phyloP scores from a whole-genome alignment of 2,797 vertebrate species.

The Mastacembelus armatus region DNA sequence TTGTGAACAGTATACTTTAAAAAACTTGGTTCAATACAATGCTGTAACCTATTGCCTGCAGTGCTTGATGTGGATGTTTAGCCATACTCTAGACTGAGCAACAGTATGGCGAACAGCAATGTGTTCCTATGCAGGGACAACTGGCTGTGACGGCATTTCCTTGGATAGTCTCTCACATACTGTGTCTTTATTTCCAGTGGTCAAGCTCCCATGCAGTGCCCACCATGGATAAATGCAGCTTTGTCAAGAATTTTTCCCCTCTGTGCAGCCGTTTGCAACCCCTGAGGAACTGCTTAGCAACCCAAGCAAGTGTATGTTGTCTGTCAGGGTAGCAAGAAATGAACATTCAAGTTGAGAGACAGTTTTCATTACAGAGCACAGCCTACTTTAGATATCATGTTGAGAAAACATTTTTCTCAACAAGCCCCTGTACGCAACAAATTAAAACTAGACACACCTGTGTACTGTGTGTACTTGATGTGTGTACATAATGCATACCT shows the following conservation, averaged over 20 bases:
- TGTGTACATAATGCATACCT: constrained; percentile 67
- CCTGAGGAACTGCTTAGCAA: constrained; percentile 64
- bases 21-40: not conserved
- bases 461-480: constrained; percentile 35
- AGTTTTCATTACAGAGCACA: constrained; percentile 51
- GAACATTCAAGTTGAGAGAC: constrained; percentile 52
- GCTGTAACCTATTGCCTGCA: not conserved
- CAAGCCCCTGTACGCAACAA: constrained; percentile 20
- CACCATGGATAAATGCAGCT: constrained; percentile 82
- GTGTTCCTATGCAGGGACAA: constrained; percentile 66
- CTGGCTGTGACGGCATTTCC: constrained; percentile 75
- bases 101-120: constrained; percentile 72
- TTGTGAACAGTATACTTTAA: not conserved
- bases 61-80: constrained; percentile 24
- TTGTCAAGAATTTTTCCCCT: constrained; percentile 76
- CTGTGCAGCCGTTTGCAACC: constrained; percentile 76
- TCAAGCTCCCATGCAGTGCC: constrained; percentile 68
- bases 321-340: constrained; percentile 49
- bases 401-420: constrained; percentile 28
- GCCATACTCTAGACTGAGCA: constrained; percentile 31
- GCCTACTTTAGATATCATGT: constrained; percentile 38
- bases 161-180: constrained; percentile 75
- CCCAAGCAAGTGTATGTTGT: constrained; percentile 58
- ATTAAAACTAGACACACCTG: constrained; percentile 63
- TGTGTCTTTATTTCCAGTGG: constrained; percentile 82